Evolutionary conservation across 2,113 vertebrate species (phyloP), one percentile per base, ranked within the genome.

Genomic region (Anoura caudifer): DNA sequence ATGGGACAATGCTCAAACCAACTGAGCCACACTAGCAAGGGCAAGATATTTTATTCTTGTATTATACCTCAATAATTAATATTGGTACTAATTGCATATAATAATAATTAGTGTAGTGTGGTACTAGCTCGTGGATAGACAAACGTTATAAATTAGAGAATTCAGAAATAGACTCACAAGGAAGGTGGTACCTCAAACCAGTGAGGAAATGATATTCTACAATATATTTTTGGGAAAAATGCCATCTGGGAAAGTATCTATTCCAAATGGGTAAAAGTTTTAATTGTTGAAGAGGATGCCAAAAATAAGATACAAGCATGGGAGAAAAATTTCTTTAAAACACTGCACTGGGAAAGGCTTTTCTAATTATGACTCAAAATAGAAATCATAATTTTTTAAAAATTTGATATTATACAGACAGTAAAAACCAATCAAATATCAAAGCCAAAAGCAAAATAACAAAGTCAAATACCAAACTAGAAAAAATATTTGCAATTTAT

Each of bases 281-380:
- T 83, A 95, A 95, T 79, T 61, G 20, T 54, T 2, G n/a, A 90
- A 94, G 95, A 88, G 20, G 10, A 59, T n/a, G n/a, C 4, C 14
- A 33, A 22, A 90, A 89, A 72, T 9, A 36, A 77, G 36, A 90
- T n/a, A 43, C 82, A 95, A 94, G 14, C 11, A 76, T 22, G 4
- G 45, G n/a, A 77, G 38, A 95, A 96, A 59, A 88, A 91, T 45
- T 91, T 31, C 63, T 80, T 87, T 94, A 95, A 86, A 95, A 77
- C 11, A 3, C 33, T 65, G 38, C 4, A 61, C 6, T 20, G 9
- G 69, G 54, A 52, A 70, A 87, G 43, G 13, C 0, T 85, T 84
- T 94, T 90, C 47, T 82, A 87, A 67, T 50, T 59, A 73, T 45
- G 9, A 70, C 22, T 95, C 69, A 80, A 95, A 89, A 79, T 70